Evolutionary conservation across 2,113 vertebrate species (phyloP).

Genomic region (Passer montanus): DNA sequence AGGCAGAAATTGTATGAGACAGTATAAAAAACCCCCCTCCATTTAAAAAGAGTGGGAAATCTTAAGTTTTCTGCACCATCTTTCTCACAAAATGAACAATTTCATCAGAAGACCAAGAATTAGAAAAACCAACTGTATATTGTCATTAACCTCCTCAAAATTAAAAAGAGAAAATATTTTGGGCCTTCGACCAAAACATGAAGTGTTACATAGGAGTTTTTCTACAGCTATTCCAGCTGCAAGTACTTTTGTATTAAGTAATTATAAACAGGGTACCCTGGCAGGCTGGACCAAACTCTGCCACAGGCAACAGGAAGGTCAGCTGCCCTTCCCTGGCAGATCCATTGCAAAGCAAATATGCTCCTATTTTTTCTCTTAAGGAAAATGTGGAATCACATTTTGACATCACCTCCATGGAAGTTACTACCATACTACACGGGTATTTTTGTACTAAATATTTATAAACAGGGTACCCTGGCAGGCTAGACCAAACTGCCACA

Average conservation of each 20-base stretch:
- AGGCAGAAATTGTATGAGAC: not conserved
- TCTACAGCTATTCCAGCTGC: not conserved
- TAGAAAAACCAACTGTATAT: not conserved
- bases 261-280: not conserved
- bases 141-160: not conserved
- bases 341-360: not conserved
- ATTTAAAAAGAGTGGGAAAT: not conserved
- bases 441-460: not conserved
- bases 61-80: not conserved
- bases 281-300: not conserved
- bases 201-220: not conserved
- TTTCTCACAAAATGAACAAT: not conserved
- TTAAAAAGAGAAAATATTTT: not conserved
- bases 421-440: not conserved
- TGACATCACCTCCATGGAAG: not conserved
- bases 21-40: not conserved
- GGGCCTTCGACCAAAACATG: not conserved
- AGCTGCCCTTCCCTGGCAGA: not conserved
- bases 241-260: not conserved
- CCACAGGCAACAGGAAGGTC: not conserved
- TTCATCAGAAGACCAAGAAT: not conserved
- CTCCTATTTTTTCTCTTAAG: not conserved
- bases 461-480: not conserved
- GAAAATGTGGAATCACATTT: not conserved
- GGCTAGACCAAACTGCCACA: not conserved